These are phyloP conservation scores for Aurelia aurita DNA, from an alignment of 30 jellyfish, hydroid and myxozoan genomes.

Conservation along the genomic window DNA sequence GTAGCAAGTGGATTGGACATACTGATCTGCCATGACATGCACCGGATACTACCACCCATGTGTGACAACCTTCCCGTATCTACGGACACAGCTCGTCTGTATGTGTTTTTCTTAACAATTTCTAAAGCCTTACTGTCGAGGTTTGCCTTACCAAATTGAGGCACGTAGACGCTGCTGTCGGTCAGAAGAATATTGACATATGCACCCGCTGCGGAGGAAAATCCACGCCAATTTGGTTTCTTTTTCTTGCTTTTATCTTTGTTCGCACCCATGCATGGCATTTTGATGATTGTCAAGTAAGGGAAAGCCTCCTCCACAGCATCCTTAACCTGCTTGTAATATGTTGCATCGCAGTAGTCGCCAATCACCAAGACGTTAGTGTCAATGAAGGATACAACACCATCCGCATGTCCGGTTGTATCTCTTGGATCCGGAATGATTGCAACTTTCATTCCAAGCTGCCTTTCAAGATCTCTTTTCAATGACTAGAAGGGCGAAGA, in stretches of 20 bases:
- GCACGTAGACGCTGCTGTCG: constrained; percentile 68
- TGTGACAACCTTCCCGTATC: constrained; percentile 65
- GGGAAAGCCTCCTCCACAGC: constrained; percentile 60
- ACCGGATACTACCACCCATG: constrained; percentile 75
- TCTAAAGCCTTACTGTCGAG: constrained; percentile 48
- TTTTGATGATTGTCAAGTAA: constrained; percentile 47
- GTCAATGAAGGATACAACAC: constrained; percentile 71
- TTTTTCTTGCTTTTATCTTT: constrained; percentile 20
- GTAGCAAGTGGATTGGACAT: constrained; percentile 53
- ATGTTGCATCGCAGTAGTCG: constrained; percentile 56
- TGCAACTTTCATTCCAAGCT: constrained; percentile 56
- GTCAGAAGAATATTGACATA: constrained; percentile 64
- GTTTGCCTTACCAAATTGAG: constrained; percentile 34
- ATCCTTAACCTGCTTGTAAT: constrained; percentile 46
- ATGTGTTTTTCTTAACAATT: constrained; percentile 23
- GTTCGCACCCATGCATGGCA: constrained; percentile 55
- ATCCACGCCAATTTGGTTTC: constrained; percentile 50
- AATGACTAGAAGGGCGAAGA: background rate
- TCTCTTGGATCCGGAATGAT: constrained; percentile 75
- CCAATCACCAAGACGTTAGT: constrained; percentile 48
- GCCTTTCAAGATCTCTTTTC: constrained; percentile 13
- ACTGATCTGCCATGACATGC: constrained; percentile 67
- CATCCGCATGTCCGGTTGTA: constrained; percentile 80
- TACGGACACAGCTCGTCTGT: constrained; percentile 48
- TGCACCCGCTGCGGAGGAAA: constrained; percentile 60